These are phyloP conservation scores for Ctena decussata DNA, from an alignment of 2,888 invertebrate genomes.

Conservation along the genomic window DNA sequence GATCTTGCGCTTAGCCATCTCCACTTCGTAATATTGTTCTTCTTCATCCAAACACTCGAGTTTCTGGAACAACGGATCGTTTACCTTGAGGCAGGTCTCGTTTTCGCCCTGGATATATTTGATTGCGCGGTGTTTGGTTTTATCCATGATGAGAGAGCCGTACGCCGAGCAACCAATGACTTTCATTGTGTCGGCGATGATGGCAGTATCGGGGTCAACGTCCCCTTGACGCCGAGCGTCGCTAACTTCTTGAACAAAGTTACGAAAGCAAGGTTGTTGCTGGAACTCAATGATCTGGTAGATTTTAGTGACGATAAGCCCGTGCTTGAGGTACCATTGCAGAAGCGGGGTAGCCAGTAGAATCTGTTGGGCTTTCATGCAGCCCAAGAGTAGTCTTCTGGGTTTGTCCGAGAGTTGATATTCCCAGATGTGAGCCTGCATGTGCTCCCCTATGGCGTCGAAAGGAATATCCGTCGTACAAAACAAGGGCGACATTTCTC, in stretches of 20 bases:
- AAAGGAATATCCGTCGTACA: constrained; percentile 41
- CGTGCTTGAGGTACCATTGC: constrained; percentile 48
- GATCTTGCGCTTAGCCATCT: too few relatives aligned
- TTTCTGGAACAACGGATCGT: too few relatives aligned
- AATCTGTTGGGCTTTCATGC: constrained; percentile 47
- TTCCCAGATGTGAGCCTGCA: constrained; percentile 23
- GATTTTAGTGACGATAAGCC: constrained; percentile 47
- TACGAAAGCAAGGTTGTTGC: constrained; percentile 26
- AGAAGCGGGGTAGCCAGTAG: constrained; percentile 56
- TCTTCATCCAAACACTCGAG: too few relatives aligned
- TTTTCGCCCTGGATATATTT: constrained; percentile 53
- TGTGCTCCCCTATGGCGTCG: constrained; percentile 48
- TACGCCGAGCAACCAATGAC: constrained; percentile 54
- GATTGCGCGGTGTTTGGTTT: constrained; percentile 41
- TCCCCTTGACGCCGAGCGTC: constrained; percentile 42
- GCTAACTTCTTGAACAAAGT: background rate
- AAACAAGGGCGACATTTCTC: constrained; percentile 38
- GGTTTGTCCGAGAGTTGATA: constrained; percentile 29
- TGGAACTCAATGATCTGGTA: constrained; percentile 43
- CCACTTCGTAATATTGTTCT: too few relatives aligned
- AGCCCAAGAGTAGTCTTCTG: constrained; percentile 21
- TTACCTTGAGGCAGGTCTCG: constrained; percentile 16
- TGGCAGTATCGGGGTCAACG: constrained; percentile 18
- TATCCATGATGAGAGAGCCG: constrained; percentile 56
- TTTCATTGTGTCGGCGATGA: constrained; percentile 46